Evolutionary conservation across 2,113 vertebrate genomes (phyloP), one percentile per base, ranked within the genome.

Genomic region (Haemorhous mexicanus): DNA sequence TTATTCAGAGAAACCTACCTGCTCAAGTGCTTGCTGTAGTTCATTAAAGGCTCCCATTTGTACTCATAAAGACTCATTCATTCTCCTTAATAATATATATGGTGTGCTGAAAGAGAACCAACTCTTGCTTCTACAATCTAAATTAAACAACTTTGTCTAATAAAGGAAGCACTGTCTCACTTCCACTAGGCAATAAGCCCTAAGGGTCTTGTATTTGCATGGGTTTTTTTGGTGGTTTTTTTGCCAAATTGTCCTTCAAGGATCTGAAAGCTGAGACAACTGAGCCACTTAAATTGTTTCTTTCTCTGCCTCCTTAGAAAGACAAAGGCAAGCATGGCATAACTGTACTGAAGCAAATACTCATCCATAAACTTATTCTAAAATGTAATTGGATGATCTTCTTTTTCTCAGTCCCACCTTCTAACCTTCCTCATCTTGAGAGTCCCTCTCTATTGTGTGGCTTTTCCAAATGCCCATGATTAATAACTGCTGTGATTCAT

Each of bases 121-220:
- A 68, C 73, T 93, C 89, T 70, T 21, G 14, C 83, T 93, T 94
- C 95, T 94, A 73, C 70, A 81, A 44, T 64, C 80, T 92, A 83
- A 94, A 89, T 95, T 96, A 95, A 95, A 94, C 95, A 95, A 95
- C 86, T 95, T 96, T 89, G 67, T 93, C 67, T 95, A 64, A 93
- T 86, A 53, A 95, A 91, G 87, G 58, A 64, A 94, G 88, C 62
- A 28, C 52, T 69, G 77, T 74, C 85, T 96, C 83, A 15, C 69
- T 86, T 72, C 89, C 93, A 96, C 83, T 87, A 46, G 87, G 87
- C 70, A 75, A 28, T 74, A 95, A 93, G 46, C 77, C 84, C 77
- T 92, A 35, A 87, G 87, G 84, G 67, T 80, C 91, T 89, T 77
- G 39, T 53, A 58, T n/a, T 22, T 50, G 32, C 41, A 13, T 20